These are phyloP conservation scores for Gymnocephalus cernua DNA, from an alignment of 2,113 vertebrate genomes.

Conservation along the genomic window DNA sequence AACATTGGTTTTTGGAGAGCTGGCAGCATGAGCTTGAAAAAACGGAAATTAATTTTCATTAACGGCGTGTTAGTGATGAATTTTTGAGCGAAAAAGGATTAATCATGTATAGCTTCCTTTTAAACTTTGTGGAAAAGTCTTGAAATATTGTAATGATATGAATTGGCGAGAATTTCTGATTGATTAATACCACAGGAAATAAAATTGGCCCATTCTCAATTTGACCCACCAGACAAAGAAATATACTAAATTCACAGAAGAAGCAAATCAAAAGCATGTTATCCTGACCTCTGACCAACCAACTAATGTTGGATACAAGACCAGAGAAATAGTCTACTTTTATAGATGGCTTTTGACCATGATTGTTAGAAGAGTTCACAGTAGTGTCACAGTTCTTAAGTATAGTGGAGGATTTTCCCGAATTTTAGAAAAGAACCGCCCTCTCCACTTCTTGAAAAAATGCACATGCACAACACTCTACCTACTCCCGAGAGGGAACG, in stretches of 20 bases:
- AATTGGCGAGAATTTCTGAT: neutral
- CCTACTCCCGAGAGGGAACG: too few species aligned
- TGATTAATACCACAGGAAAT: slow-evolving; percentile 4
- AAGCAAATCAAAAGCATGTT: too few species aligned
- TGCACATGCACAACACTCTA: too few species aligned
- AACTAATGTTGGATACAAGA: neutral
- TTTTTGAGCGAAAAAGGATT: slow-evolving; percentile 25
- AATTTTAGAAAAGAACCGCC: too few species aligned
- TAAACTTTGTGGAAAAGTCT: slow-evolving; percentile 12
- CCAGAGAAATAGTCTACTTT: too few species aligned
- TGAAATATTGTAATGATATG: neutral
- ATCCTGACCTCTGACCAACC: neutral
- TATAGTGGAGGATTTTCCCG: too few species aligned
- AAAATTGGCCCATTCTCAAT: neutral
- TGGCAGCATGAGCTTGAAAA: slow-evolving; percentile 45
- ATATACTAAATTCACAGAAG: neutral
- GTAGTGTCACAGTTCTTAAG: too few species aligned
- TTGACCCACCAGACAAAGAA: neutral
- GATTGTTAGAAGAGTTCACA: neutral
- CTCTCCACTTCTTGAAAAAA: too few species aligned
- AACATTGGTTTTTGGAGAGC: slow-evolving; percentile 68
- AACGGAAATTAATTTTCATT: slow-evolving; percentile 62
- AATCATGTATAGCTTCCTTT: slow-evolving; percentile 17
- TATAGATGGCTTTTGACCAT: neutral
- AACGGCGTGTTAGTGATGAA: slow-evolving; percentile 32